Conservation (phyloP, 2,797 vertebrate genomes). For the Lateolabrax maculatus region DNA sequence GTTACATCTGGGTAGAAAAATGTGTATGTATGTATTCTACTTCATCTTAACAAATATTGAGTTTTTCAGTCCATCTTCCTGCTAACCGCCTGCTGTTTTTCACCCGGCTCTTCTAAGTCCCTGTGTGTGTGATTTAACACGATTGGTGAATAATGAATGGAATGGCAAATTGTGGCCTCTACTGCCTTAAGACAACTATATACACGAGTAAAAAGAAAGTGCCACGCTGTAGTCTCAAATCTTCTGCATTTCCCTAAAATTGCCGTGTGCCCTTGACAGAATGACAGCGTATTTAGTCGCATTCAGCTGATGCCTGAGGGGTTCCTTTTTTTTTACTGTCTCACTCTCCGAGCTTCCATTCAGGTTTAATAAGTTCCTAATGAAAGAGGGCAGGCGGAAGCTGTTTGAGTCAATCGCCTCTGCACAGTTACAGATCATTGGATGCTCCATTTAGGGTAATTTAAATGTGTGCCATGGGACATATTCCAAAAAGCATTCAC, state of each 20-base stretch:
- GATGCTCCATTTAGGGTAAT: conserved; percentile 67
- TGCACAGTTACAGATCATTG: conserved; percentile 74
- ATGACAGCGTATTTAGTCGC: conserved; percentile 63
- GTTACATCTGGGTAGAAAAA: background rate
- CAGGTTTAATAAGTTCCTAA: conserved; percentile 76
- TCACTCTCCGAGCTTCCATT: conserved; percentile 65
- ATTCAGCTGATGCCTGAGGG: conserved; percentile 50
- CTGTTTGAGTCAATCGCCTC: conserved; percentile 62
- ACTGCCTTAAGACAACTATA: conserved; percentile 32
- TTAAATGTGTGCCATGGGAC: conserved; percentile 69
- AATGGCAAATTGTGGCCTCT: conserved; percentile 30
- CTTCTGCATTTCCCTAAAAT: conserved; percentile 43
- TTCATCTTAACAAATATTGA: conserved; percentile 21
- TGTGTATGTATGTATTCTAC: conserved; percentile 13
- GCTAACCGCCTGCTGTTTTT: conserved; percentile 34
- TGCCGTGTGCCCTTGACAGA: conserved; percentile 59
- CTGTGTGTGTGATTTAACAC: conserved; percentile 34
- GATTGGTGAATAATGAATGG: conserved; percentile 67
- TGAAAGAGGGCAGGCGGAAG: conserved; percentile 65
- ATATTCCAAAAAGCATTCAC: conserved; percentile 53
- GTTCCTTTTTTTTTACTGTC: conserved; percentile 1
- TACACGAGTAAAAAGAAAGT: conserved; percentile 38
- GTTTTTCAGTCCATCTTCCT: conserved; percentile 14
- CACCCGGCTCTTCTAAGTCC: conserved; percentile 20
- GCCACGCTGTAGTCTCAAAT: conserved; percentile 26